Evolutionary conservation across 2,888 invertebrate species (phyloP).

Genomic region (Shargacucullia verbasci): DNA sequence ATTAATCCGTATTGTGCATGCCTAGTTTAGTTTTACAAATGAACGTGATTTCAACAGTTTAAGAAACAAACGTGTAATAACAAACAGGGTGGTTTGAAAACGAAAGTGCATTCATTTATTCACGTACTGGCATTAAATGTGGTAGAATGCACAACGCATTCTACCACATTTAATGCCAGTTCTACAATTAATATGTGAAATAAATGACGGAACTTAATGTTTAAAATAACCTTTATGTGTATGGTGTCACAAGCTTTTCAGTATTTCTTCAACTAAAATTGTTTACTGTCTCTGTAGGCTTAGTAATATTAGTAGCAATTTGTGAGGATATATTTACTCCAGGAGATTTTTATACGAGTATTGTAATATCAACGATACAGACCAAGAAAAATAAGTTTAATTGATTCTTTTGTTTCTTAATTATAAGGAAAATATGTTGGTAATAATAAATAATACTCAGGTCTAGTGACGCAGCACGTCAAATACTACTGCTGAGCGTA

Average conservation of each 20-base stretch:
- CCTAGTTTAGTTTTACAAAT: slow-evolving; percentile 59
- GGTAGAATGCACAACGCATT: no score
- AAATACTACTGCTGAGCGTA: no score
- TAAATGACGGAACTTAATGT: slow-evolving; percentile 6
- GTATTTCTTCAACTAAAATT: slow-evolving; percentile 17
- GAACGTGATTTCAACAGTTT: slow-evolving; percentile 21
- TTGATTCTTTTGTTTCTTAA: no score
- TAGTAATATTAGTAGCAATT: slow-evolving; percentile 9
- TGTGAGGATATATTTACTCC: background rate
- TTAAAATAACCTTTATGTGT: slow-evolving; percentile 14
- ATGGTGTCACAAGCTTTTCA: slow-evolving; percentile 6
- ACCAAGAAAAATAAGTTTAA: background rate
- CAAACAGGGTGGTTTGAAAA: background rate
- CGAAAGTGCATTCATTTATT: background rate
- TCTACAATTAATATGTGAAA: slow-evolving; percentile 6
- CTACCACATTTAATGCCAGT: background rate
- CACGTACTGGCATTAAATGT: no score
- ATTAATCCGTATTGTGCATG: slow-evolving; percentile 71
- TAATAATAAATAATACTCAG: no score
- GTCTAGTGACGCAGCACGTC: no score
- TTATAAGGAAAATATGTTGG: no score
- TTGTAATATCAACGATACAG: no score
- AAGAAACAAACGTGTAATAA: slow-evolving; percentile 3
- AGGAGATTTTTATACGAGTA: background rate
- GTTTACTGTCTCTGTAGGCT: slow-evolving; percentile 8